Conservation (phyloP, 2,888 invertebrate species). For the Urechis unicinctus region DNA sequence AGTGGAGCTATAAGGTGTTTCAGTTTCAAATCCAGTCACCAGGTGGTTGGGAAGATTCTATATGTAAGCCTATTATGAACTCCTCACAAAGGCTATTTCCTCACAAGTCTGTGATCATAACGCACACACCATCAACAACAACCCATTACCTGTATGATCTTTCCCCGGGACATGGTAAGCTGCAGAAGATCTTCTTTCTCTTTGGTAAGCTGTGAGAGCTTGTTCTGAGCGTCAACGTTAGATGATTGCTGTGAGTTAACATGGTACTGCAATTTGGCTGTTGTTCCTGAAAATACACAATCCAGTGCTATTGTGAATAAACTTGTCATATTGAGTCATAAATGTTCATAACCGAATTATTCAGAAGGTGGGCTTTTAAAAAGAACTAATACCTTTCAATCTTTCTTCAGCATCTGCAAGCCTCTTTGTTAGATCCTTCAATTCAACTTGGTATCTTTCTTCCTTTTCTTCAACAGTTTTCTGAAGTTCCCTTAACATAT, state of each 20-base stretch:
- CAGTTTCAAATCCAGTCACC: too few relatives aligned
- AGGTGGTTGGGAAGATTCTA: too few relatives aligned
- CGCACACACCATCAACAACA: neutral
- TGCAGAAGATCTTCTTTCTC: conserved; percentile 44
- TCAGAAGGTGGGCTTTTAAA: too few relatives aligned
- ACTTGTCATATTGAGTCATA: neutral
- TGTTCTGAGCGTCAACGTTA: conserved; percentile 22
- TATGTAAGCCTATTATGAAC: too few relatives aligned
- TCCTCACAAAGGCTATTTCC: neutral
- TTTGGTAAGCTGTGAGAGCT: conserved; percentile 30
- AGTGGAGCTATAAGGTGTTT: too few relatives aligned
- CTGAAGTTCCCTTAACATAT: too few relatives aligned
- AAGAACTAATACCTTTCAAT: too few relatives aligned
- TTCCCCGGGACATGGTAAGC: conserved; percentile 43
- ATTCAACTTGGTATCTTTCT: conserved; percentile 25
- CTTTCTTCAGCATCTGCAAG: conserved; percentile 34
- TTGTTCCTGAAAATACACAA: too few relatives aligned
- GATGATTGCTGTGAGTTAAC: conserved; percentile 21
- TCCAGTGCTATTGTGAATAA: too few relatives aligned
- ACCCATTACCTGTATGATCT: conserved; percentile 40
- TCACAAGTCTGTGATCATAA: neutral
- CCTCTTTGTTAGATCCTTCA: conserved; percentile 28
- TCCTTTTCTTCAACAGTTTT: conserved; percentile 12
- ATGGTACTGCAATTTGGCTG: neutral
- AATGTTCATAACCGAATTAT: conserved; percentile 8